phyloP scores from a whole-genome alignment of 2,888 invertebrate species.

The Glyphotaelius pellucidus region DNA sequence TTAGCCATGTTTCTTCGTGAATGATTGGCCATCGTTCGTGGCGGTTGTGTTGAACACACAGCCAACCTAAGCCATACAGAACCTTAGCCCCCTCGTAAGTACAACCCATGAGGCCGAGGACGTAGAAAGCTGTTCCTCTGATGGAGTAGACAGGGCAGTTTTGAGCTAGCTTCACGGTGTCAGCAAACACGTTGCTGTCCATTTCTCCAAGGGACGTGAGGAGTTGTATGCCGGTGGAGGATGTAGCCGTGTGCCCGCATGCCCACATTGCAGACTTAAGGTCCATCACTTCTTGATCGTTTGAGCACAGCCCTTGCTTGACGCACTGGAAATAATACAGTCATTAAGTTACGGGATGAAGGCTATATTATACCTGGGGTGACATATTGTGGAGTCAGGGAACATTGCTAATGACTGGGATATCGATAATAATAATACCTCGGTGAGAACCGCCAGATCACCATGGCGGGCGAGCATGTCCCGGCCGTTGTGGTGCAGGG shows the following conservation, averaged over 20 bases:
- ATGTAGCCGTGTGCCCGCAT: conserved; percentile 88
- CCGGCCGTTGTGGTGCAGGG: conserved; percentile 81
- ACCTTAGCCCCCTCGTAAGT: conserved; percentile 90
- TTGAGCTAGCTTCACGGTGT: conserved; percentile 83
- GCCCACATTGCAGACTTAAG: conserved; percentile 95
- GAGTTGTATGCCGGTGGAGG: conserved; percentile 85
- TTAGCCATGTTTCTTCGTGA: conserved; percentile 80
- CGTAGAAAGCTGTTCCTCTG: conserved; percentile 92
- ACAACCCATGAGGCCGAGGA: conserved; percentile 90
- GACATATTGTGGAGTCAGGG: not conserved
- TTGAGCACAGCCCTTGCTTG: conserved; percentile 77
- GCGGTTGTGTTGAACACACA: conserved; percentile 86
- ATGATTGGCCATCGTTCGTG: conserved; percentile 87
- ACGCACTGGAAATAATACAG: conserved; percentile 65
- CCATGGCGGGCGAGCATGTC: conserved; percentile 77
- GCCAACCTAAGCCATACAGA: conserved; percentile 80
- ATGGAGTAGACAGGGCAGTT: conserved; percentile 91
- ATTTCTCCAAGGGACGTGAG: conserved; percentile 78
- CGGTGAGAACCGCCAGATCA: conserved; percentile 73
- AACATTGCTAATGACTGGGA: not conserved
- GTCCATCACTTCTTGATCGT: conserved; percentile 84
- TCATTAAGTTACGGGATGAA: not conserved
- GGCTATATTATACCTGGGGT: not conserved
- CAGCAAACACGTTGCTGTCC: conserved; percentile 74
- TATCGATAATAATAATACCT: conserved; percentile 68